Conservation (phyloP, 2,888 invertebrate genomes). For the Cyrtodaria siliqua region DNA sequence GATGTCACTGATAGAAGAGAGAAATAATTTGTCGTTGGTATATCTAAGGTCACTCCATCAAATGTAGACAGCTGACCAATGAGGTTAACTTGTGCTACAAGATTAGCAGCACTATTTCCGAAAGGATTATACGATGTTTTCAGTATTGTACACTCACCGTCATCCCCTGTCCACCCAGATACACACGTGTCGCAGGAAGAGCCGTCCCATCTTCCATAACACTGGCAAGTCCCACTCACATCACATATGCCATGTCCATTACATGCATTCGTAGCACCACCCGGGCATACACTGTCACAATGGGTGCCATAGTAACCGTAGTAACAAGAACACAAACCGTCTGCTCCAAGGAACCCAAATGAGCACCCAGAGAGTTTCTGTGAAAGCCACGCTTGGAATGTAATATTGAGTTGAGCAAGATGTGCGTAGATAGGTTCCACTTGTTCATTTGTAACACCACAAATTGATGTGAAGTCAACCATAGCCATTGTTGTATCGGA, state of each 20-base stretch:
- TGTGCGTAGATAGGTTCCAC: conserved; percentile 28
- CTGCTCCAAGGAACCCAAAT: conserved; percentile 59
- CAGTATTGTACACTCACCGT: conserved; percentile 69
- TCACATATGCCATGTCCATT: conserved; percentile 68
- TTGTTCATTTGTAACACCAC: conserved; percentile 43
- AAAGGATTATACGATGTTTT: conserved; percentile 42
- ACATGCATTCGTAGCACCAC: conserved; percentile 68
- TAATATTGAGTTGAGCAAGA: conserved; percentile 52
- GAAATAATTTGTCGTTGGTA: conserved; percentile 53
- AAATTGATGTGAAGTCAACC: conserved; percentile 63
- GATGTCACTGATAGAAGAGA: conserved; percentile 45
- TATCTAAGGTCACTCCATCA: conserved; percentile 70
- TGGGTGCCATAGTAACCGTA: conserved; percentile 72
- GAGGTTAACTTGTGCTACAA: conserved; percentile 67
- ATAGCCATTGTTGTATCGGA: conserved; percentile 61
- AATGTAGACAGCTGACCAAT: conserved; percentile 69
- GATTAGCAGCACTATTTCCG: conserved; percentile 26
- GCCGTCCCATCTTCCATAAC: conserved; percentile 69
- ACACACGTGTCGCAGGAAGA: conserved; percentile 65
- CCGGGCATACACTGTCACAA: conserved; percentile 71
- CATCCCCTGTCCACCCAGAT: conserved; percentile 66
- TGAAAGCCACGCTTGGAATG: conserved; percentile 64
- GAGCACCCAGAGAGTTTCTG: conserved; percentile 63
- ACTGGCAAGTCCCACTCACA: conserved; percentile 67
- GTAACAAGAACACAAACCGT: conserved; percentile 65